Conservation (phyloP, 2,113 vertebrate species). For the Syrrhaptes paradoxus region DNA sequence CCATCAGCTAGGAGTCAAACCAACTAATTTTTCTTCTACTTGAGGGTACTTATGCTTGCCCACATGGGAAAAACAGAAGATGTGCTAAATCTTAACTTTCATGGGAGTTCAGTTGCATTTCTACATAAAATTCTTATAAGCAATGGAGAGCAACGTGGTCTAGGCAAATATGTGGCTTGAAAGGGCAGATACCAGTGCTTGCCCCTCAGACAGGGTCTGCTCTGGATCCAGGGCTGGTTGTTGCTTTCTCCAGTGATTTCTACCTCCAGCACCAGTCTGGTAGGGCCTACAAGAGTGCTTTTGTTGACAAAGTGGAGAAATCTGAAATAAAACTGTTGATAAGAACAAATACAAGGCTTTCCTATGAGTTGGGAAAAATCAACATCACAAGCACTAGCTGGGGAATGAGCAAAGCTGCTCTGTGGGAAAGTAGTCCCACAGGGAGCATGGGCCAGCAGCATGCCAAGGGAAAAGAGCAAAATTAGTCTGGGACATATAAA, state of each 20-base stretch:
- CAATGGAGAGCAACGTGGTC: background rate
- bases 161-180: background rate
- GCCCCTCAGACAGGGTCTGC: background rate
- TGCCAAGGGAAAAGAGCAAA: background rate
- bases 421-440: background rate
- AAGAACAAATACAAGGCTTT: background rate
- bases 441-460: background rate
- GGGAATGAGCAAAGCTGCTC: background rate
- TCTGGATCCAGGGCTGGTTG: background rate
- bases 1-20: background rate
- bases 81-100: background rate
- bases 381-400: background rate
- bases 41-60: background rate
- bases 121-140: background rate
- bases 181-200: background rate
- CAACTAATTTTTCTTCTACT: background rate
- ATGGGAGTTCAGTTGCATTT: background rate
- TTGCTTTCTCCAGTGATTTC: background rate
- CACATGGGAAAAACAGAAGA: background rate
- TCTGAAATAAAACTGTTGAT: background rate
- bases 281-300: background rate
- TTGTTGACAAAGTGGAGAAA: background rate
- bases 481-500: background rate
- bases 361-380: background rate
- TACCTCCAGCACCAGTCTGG: background rate